Evolutionary conservation across 2,797 vertebrate species (phyloP), one percentile per base, ranked within the genome.

Genomic region (Phrynocephalus guinanensis): DNA sequence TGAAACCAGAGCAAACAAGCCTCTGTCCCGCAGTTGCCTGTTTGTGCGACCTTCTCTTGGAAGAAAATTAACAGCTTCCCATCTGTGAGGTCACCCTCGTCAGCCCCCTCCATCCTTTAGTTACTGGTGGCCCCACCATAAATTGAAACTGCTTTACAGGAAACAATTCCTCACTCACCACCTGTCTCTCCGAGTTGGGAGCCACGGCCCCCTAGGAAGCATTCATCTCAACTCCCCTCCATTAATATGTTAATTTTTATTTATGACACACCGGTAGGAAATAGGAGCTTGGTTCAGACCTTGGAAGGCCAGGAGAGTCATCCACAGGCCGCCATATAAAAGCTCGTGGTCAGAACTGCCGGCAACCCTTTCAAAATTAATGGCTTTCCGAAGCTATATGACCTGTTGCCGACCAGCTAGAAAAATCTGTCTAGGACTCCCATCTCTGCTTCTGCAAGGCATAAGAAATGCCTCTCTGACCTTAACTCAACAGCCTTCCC

Each of bases 171-270:
- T 85, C 81, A 88, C 85, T 85, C 83, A 88, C n/a, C 38, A 44
- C 79, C 30, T 68, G 72, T 22, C 7, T 30, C 18, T 76, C 11
- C 0, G 71, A 81, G 70, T 68, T 67, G 78, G 28, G 60, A 44
- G 76, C 9, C 79, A 76, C 22, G 18, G 38, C 76, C 83, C 63
- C 63, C 24, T 30, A 76, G 78, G 83, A 70, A 85, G 70, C 83
- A 82, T 85, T 70, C 56, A 77, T 82, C 79, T 67, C 86, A 33
- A 67, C 79, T 85, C 63, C 48, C 67, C 20, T 52, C n/a, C 70
- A 68, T 85, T 88, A 88, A 85, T 85, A 85, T 82, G 78, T 56
- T 88, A 88, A 85, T 88, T 85, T 88, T 82, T 70, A 82, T 88
- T 76, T 85, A 76, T 82, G 79, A 77, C 50, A 73, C 15, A 18